Evolutionary conservation across 2,797 vertebrate species (phyloP), one percentile per base, ranked within the genome.

Genomic region (Gastrophryne carolinensis): DNA sequence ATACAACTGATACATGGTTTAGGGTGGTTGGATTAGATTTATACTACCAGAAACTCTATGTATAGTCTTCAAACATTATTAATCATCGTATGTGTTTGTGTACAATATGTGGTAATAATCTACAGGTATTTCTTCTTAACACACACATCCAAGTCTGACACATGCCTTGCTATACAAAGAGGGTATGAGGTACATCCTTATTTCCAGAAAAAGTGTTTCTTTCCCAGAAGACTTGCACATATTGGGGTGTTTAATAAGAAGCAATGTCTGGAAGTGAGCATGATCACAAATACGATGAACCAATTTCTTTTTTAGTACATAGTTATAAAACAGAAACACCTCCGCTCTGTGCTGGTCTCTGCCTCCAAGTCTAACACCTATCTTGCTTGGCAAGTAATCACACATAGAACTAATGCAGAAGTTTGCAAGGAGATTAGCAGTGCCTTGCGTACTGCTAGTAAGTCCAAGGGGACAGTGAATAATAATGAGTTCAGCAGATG

Each of bases 351-450:
- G 67, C 21, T 3, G 30, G n/a, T 4, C 39, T 54, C n/a, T 30
- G 11, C 12, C 17, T 58, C 68, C 41, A 72, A 61, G n/a, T 72
- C 57, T 72, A 60, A 61, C 41, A 61, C 29, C 47, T 61, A 57
- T 61, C 35, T 56, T 56, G 66, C 12, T 47, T 57, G 66, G 57
- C 29, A 50, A 61, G 56, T 26, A 60, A 49, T 5, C 41, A 72
- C 27, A 35, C 19, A 8, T 54, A 37, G 4, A 68, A 5, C 24
- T 50, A 21, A 49, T 19, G 26, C 34, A 49, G 47, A 60, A 49
- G 24, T 30, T 61, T 72, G 29, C 27, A 61, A 24, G 30, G 30
- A 21, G 27, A 17, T 35, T 30, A 57, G 23, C 11, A 27, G 1
- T 35, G 27, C 69, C 8, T 30, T 19, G 21, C 5, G n/a, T 24